Evolutionary conservation across 2,888 invertebrate genomes (phyloP).

Genomic region (Notodonta dromedarius): DNA sequence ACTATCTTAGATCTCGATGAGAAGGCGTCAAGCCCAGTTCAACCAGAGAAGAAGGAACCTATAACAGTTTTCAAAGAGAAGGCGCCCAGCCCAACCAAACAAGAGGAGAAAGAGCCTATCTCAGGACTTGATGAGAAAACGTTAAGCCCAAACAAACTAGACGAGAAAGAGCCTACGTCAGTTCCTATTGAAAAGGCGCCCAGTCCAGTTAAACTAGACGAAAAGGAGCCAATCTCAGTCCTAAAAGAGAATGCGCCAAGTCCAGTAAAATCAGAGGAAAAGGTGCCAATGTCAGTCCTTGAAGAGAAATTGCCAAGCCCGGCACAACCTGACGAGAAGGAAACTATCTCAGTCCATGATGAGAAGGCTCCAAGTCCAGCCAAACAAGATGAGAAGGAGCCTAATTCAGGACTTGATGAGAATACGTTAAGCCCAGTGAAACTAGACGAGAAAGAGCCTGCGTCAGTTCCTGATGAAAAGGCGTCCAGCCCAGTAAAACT

Average conservation of each 20-base stretch:
- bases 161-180: slow-evolving; percentile 13
- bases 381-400: background rate
- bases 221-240: slow-evolving; percentile 7
- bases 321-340: background rate
- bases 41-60: slow-evolving; percentile 16
- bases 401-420: background rate
- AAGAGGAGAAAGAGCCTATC: slow-evolving; percentile 12
- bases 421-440: background rate
- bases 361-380: background rate
- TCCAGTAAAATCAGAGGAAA: background rate
- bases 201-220: slow-evolving; percentile 11
- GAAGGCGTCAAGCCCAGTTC: slow-evolving; percentile 7
- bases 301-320: slow-evolving; percentile 1
- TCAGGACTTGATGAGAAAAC: slow-evolving; percentile 6
- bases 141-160: slow-evolving; percentile 15
- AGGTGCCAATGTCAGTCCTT: slow-evolving; percentile 3
- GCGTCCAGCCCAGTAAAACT: slow-evolving; percentile 12
- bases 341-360: slow-evolving; percentile 4
- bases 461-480: slow-evolving; percentile 4
- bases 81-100: slow-evolving; percentile 11
- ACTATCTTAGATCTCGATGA: slow-evolving; percentile 13
- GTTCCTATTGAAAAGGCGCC: slow-evolving; percentile 8
- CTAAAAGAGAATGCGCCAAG: slow-evolving; percentile 7
- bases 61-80: slow-evolving; percentile 12
- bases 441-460: too few relatives aligned